Base-by-base conservation (phyloP, 2,113 vertebrate species). In the Psilopsiagon aurifrons region DNA sequence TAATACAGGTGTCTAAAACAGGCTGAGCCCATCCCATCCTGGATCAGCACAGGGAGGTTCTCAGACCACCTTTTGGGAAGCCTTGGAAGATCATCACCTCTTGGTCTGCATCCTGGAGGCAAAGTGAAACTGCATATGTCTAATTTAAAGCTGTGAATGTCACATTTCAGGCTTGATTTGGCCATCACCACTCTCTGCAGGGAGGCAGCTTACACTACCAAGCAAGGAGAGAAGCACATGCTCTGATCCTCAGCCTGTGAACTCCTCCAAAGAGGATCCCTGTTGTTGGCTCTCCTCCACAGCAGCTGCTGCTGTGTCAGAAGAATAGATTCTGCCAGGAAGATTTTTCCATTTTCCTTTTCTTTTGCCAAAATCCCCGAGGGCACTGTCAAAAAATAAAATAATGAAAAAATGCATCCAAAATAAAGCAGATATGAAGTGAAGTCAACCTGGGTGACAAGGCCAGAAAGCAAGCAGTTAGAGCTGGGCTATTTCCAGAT, bases 121-220 rank as follows among this genome's bases (percentile, higher is more conserved):
- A 89, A 91, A 95, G 17, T 47, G 51, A 86, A 84, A 75, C 29
- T 25, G 29, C 51, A 12, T 23, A 29, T 68, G 75, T 55, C 77
- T 94, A 84, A 89, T 79, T 95, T 84, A 87, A 62, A 89, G 73
- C 55, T 78, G 86, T 82, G 76, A 93, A 88, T 92, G 69, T 68
- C 89, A 84, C 57, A 94, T 92, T 95, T 94, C 91, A 95, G 83
- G 86, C 92, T 92, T 75, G 83, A 95, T 94, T 97, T 95, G 86
- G 69, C 86, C 95, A 84, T 74, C 83, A 89, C 55, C 55, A 74
- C 69, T 83, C 86, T 75, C 77, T 92, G 73, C 62, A 84, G 57
- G 51, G 64, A 82, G 66, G 66, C 73, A 91, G 86, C 60, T 88
- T 88, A 51, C 82, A 88, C 80, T 95, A 68, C 66, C 69, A 87